phyloP scores from a whole-genome alignment of 2,113 vertebrate genomes.

The Asarcornis scutulata region DNA sequence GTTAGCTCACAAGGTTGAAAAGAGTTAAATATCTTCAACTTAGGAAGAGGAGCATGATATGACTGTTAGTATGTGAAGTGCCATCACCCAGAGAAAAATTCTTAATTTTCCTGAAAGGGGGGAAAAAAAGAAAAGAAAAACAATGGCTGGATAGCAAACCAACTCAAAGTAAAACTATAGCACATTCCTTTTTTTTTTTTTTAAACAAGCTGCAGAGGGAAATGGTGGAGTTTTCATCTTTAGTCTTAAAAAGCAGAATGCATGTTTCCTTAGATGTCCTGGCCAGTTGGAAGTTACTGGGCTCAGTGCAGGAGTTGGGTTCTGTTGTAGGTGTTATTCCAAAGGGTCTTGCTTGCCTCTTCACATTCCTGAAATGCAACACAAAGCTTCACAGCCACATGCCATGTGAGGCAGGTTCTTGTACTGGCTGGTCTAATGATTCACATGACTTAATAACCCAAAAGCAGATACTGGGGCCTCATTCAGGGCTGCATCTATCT shows the following conservation, averaged over 20 bases:
- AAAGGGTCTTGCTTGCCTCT: background rate
- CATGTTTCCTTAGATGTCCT: background rate
- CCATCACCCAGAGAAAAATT: background rate
- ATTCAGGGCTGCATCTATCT: background rate
- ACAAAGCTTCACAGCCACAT: fast-evolving
- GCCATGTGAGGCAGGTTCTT: background rate
- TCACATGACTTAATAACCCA: background rate
- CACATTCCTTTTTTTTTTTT: background rate
- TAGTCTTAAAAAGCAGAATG: background rate
- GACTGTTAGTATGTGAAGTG: background rate
- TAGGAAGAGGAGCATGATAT: background rate
- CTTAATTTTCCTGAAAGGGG: fast-evolving
- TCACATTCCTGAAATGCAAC: background rate
- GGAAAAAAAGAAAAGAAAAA: background rate
- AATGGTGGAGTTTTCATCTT: background rate
- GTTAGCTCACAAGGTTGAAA: background rate
- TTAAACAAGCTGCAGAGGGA: background rate
- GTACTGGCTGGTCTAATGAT: background rate
- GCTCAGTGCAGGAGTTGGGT: background rate
- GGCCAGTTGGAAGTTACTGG: background rate
- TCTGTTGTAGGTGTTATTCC: background rate
- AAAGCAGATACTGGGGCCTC: background rate
- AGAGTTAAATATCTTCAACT: background rate
- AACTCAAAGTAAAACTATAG: background rate
- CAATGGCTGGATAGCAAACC: background rate